phyloP scores from a whole-genome alignment of 2,888 invertebrate genomes.

The Pheosia gnoma region DNA sequence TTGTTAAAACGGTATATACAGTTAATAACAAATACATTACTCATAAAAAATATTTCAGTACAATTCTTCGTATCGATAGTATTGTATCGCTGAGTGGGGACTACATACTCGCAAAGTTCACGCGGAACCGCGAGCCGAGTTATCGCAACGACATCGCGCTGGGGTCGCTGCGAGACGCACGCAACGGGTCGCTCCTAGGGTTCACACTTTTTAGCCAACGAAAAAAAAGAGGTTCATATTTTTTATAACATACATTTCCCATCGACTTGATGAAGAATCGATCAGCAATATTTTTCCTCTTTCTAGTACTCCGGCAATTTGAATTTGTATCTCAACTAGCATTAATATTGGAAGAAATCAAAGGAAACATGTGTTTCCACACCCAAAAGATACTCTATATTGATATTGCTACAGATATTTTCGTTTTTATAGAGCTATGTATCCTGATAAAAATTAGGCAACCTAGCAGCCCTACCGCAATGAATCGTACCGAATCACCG shows the following conservation, averaged over 20 bases:
- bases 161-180: conserved; percentile 26
- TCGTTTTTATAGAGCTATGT: not conserved
- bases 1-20: too few species aligned
- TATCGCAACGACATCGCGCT: conserved; percentile 24
- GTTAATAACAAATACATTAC: too few species aligned
- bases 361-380: too few species aligned
- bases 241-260: too few species aligned
- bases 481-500: not conserved
- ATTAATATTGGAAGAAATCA: too few species aligned
- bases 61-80: not conserved
- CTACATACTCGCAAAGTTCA: conserved; percentile 28
- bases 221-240: too few species aligned
- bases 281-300: too few species aligned
- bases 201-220: not conserved
- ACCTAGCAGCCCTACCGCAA: not conserved
- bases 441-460: not conserved
- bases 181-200: conserved; percentile 11
- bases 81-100: conserved; percentile 12
- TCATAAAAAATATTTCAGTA: too few species aligned
- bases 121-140: conserved; percentile 15
- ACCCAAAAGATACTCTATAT: too few species aligned
- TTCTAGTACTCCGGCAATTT: too few species aligned
- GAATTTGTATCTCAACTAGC: too few species aligned
- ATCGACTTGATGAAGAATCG: too few species aligned
- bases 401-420: not conserved